These are phyloP conservation scores for Nephrocerus scutellatus DNA, from an alignment of 2,888 invertebrate species.

Conservation along the genomic window DNA sequence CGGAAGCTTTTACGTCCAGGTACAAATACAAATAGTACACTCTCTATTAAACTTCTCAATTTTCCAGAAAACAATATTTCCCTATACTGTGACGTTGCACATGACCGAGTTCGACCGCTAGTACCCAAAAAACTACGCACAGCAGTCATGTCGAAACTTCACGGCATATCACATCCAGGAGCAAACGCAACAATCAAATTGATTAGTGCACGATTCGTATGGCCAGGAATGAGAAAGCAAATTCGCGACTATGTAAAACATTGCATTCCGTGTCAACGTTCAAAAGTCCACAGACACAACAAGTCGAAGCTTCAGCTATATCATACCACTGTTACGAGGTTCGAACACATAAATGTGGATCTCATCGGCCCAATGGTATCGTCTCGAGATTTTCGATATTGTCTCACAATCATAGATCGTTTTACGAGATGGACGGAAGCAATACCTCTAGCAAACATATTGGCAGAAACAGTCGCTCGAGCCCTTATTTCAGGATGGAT, in stretches of 20 bases:
- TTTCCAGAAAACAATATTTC: constrained; percentile 5
- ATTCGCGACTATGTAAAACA: constrained; percentile 1
- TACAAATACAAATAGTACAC: constrained; percentile 1
- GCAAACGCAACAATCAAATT: constrained; percentile 4
- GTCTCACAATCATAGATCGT: constrained; percentile 31
- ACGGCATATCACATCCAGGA: constrained; percentile 10
- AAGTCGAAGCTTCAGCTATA: constrained; percentile 1
- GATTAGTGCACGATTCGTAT: constrained; percentile 2
- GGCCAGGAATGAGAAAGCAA: constrained; percentile 10
- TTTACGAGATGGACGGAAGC: constrained; percentile 28
- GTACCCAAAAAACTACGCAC: constrained; percentile 9
- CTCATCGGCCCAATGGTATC: constrained; percentile 43
- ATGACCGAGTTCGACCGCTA: constrained; percentile 8
- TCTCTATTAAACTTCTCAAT: background rate
- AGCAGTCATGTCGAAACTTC: constrained; percentile 7
- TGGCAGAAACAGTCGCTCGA: constrained; percentile 22
- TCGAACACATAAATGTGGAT: constrained; percentile 44
- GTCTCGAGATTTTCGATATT: constrained; percentile 31
- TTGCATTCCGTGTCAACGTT: constrained; percentile 11
- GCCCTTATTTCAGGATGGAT: constrained; percentile 34
- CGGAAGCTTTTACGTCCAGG: background rate
- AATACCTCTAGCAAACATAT: constrained; percentile 25
- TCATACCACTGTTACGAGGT: constrained; percentile 3
- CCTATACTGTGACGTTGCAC: constrained; percentile 12
- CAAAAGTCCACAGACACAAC: constrained; percentile 9